These are phyloP conservation scores for Creontiades dilutus DNA, from an alignment of 2,888 invertebrate species.

Conservation along the genomic window DNA sequence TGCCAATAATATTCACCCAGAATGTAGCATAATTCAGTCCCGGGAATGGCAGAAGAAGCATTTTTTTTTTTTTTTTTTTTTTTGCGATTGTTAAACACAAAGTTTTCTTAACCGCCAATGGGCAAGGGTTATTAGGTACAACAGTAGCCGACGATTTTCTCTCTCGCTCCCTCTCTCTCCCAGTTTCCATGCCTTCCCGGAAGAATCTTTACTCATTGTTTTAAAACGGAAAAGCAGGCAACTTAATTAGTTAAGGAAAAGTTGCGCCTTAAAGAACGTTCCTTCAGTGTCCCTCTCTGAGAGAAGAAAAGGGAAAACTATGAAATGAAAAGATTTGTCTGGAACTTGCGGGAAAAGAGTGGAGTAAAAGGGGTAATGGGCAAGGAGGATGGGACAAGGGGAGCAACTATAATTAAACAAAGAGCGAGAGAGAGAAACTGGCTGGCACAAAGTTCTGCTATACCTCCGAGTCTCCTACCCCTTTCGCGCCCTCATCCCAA, in stretches of 20 bases:
- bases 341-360: slow-evolving; percentile 50
- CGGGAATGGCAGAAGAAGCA: not conserved
- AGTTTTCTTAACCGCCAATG: not conserved
- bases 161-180: not conserved
- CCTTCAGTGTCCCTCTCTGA: not conserved
- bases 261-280: slow-evolving; percentile 42
- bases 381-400: not conserved
- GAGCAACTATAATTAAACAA: slow-evolving; percentile 67
- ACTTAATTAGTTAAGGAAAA: slow-evolving; percentile 60
- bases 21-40: too few species aligned
- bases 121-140: not conserved
- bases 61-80: not conserved
- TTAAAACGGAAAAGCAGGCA: slow-evolving; percentile 50
- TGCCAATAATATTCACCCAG: too few species aligned
- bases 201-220: slow-evolving; percentile 33
- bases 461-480: slow-evolving; percentile 27
- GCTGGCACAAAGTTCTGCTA: slow-evolving; percentile 57
- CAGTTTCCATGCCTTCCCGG: not conserved
- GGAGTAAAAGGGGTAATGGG: not conserved
- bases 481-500: slow-evolving; percentile 40
- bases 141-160: not conserved
- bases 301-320: slow-evolving; percentile 54
- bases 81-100: not conserved
- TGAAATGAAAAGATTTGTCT: slow-evolving; percentile 67
- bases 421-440: slow-evolving; percentile 40